Conservation (phyloP, 2,113 vertebrate species). For the Ammodytes marinus region DNA sequence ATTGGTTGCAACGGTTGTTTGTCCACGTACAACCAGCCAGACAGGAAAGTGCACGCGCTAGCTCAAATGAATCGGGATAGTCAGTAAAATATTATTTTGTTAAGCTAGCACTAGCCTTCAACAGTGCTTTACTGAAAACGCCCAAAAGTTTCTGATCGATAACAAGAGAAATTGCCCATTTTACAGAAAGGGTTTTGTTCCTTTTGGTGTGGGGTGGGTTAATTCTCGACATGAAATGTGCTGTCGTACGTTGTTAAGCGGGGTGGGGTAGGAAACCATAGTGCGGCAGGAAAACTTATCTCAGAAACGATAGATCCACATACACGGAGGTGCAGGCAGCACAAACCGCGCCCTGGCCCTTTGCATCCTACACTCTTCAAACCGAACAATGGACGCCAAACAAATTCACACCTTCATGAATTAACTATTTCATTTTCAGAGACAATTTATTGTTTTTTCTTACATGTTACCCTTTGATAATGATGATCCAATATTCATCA, state of each 20-base stretch:
- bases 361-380: constrained; percentile 35
- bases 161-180: background rate
- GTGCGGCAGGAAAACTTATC: constrained; percentile 77
- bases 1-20: background rate
- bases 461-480: background rate
- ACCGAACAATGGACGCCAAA: constrained; percentile 24
- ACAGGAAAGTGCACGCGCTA: constrained; percentile 74
- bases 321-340: constrained; percentile 62
- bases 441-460: background rate
- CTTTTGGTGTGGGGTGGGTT: background rate
- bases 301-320: constrained; percentile 52
- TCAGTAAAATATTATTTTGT: constrained; percentile 22
- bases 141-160: constrained; percentile 5
- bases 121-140: constrained; percentile 2
- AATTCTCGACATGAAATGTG: constrained; percentile 15
- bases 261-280: constrained; percentile 72
- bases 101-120: constrained; percentile 54
- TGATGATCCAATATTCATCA: background rate
- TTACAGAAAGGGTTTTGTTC: background rate
- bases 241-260: constrained; percentile 30
- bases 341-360: constrained; percentile 77
- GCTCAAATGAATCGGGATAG: constrained; percentile 70
- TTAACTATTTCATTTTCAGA: background rate
- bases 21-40: constrained; percentile 40
- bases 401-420: background rate